Evolutionary conservation across 2,113 vertebrate species (phyloP), one percentile per base, ranked within the genome.

Genomic region (Seriola rivoliana): DNA sequence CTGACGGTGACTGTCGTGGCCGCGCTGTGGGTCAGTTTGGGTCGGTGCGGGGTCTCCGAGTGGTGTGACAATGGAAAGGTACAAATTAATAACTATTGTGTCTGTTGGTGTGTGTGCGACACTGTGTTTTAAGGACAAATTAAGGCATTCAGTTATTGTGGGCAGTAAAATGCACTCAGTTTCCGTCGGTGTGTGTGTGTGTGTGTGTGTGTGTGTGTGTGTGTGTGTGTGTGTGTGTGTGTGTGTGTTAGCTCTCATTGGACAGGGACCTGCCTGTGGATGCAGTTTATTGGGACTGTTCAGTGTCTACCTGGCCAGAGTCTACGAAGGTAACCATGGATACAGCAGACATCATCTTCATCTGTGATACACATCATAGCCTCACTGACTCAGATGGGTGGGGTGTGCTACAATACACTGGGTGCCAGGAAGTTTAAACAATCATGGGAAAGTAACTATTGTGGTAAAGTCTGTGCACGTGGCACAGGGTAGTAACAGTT

Each of bases 1-100:
- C 69, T 77, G 38, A 58, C 65, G 0, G 78, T 76, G 70, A 52
- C 78, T 2, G 7, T 92, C 42, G 69, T 94, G 76, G 85, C 88
- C 34, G 89, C 85, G 23, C 71, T 92, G 38, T 93, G 87, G 82
- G 48, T 89, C 55, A 42, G 9, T n/a, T 4, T 63, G 74, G 66
- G 63, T 14, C 84, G 75, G 23, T 83, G 67, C 54, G 16, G 10
- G 1, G 59, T 25, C 7, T 48, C 84, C 58, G 72, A 12, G 19
- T 25, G 62, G 13, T 93, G 92, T n/a, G 93, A 94, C 69, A 89
- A 77, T 16, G 91, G 92, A n/a, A 93, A 93, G 90, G 93, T 93
- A 67, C 7, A 1, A 0, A 11, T 50, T 7, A 42, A 42, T 42
- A 42, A 8, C 40, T 42, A 8, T 2, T 42, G 21, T 23, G 2